Conservation (phyloP, 2,113 vertebrate species). For the Nibea albiflora region DNA sequence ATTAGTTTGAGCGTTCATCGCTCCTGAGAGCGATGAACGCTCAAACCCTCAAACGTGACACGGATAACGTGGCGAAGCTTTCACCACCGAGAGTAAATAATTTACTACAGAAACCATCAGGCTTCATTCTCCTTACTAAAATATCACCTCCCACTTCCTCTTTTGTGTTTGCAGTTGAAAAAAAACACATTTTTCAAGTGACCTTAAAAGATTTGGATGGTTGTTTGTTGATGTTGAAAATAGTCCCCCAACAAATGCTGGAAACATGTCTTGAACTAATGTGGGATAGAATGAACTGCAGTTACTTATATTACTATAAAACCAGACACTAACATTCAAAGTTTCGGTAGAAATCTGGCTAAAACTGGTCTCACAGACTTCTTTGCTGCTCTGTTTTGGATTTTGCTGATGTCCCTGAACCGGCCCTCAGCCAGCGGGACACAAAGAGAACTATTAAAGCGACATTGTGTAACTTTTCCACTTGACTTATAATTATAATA, state of each 20-base stretch:
- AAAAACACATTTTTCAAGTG: too few relatives aligned
- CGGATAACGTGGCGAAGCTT: neutral
- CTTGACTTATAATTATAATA: too few relatives aligned
- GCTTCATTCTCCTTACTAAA: neutral
- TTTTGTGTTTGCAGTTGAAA: neutral
- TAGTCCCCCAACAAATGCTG: neutral
- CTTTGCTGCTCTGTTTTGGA: slow-evolving; percentile 28
- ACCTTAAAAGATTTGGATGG: too few relatives aligned
- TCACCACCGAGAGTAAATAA: neutral
- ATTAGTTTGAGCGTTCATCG: neutral
- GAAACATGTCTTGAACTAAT: neutral
- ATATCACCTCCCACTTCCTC: neutral
- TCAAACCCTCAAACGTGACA: too few relatives aligned
- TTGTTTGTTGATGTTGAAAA: too few relatives aligned
- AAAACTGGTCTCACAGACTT: neutral
- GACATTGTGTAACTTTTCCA: too few relatives aligned
- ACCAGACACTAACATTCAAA: too few relatives aligned
- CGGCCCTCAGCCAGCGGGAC: slow-evolving; percentile 10
- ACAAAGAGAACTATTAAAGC: slow-evolving; percentile 12
- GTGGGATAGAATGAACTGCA: neutral
- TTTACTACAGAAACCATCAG: neutral
- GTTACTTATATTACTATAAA: neutral
- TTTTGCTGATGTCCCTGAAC: slow-evolving; percentile 53
- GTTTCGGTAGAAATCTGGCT: neutral
- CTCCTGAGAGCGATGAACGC: too few relatives aligned